These are phyloP conservation scores for Endomychus coccineus DNA, from an alignment of 2,888 invertebrate species.

Conservation along the genomic window DNA sequence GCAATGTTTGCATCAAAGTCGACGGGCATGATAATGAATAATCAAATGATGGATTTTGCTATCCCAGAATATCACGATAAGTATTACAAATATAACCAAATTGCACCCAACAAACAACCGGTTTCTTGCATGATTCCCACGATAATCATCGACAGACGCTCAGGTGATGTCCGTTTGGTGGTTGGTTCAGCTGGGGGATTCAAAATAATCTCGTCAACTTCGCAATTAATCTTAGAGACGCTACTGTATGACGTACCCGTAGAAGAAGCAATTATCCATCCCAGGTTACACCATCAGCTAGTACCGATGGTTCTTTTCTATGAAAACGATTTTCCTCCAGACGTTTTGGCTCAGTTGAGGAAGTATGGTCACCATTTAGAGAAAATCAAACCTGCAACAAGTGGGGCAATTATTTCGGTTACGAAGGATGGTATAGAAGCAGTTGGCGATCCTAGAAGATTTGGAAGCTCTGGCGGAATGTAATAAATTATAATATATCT, in stretches of 20 bases:
- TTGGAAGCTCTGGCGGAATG: constrained; percentile 10
- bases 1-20: constrained; percentile 60
- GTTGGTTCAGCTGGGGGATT: constrained; percentile 82
- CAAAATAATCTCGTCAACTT: constrained; percentile 73
- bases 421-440: constrained; percentile 10
- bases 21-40: constrained; percentile 74
- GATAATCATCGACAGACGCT: constrained; percentile 55
- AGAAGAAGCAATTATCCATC: constrained; percentile 58
- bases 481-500: no score
- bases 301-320: constrained; percentile 64
- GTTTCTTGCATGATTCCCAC: constrained; percentile 83
- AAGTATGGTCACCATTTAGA: constrained; percentile 12
- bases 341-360: constrained; percentile 17
- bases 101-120: constrained; percentile 70
- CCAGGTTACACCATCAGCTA: constrained; percentile 82
- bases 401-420: constrained; percentile 8
- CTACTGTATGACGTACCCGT: constrained; percentile 59
- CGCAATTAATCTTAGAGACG: constrained; percentile 58
- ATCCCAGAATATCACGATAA: constrained; percentile 55
- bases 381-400: constrained; percentile 13
- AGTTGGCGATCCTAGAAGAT: constrained; percentile 14
- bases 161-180: constrained; percentile 51
- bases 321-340: constrained; percentile 51
- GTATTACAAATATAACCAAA: constrained; percentile 69
- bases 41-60: constrained; percentile 82